A percentile compares a stretch with the other conserved stretches of the same genome.
phyloP scores from a whole-genome alignment of 2,797 vertebrate species.

The Tiaroga cobitis region DNA sequence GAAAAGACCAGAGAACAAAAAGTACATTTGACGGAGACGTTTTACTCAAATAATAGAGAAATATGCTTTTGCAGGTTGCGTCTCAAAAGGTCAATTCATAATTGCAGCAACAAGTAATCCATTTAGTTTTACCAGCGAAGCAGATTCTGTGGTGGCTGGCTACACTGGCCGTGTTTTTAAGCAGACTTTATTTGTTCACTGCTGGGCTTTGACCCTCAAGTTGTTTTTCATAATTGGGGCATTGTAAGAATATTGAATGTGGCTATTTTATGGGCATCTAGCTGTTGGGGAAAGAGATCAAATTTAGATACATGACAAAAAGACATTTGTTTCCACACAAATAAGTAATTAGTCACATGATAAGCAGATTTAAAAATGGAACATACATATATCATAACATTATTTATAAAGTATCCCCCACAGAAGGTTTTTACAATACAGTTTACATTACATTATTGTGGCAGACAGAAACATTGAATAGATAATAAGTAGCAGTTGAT shows the following conservation, averaged over 20 bases:
- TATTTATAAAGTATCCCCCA: not conserved
- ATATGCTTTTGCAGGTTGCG: slow-evolving; percentile 5
- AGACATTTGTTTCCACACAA: not conserved
- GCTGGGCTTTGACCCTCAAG: not conserved
- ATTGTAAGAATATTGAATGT: slow-evolving; percentile 13
- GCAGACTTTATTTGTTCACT: slow-evolving; percentile 12
- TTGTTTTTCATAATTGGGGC: not conserved
- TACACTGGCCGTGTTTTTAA: not conserved
- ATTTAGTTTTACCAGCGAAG: slow-evolving; percentile 3
- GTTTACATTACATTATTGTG: not conserved
- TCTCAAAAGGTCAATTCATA: slow-evolving; percentile 9
- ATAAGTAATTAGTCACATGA: not conserved
- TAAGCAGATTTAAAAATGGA: not conserved
- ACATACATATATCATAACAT: not conserved
- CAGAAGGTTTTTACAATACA: not conserved
- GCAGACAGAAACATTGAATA: not conserved
- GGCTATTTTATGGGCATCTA: not conserved
- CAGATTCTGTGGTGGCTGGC: not conserved
- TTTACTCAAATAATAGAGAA: slow-evolving; percentile 3
- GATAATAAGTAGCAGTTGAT: too few species aligned
- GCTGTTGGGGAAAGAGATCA: not conserved
- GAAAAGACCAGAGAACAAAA: slow-evolving; percentile 22
- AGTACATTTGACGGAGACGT: not conserved
- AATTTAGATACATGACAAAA: not conserved
- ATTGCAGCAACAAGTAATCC: slow-evolving; percentile 10